Conservation (phyloP, 2,888 invertebrate genomes). For the Idaea aversata region DNA sequence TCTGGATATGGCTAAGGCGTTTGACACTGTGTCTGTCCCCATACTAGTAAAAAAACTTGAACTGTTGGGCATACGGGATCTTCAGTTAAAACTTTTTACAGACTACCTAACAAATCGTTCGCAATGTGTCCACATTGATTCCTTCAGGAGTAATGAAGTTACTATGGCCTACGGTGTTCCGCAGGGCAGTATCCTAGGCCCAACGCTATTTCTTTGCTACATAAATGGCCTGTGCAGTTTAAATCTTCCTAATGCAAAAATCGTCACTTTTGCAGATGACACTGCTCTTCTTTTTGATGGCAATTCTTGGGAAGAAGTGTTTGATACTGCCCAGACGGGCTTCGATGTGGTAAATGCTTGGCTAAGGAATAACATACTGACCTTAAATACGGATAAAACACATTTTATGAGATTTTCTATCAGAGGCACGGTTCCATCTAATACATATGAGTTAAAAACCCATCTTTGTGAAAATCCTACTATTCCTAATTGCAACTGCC, state of each 20-base stretch:
- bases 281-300: constrained; percentile 16
- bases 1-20: too few species aligned
- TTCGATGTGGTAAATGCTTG: constrained; percentile 8
- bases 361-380: constrained; percentile 13
- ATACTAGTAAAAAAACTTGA: too few species aligned
- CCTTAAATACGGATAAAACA: constrained; percentile 9
- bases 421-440: too few species aligned
- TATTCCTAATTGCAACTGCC: too few species aligned
- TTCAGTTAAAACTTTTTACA: too few species aligned
- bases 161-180: constrained; percentile 12
- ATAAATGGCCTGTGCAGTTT: constrained; percentile 14
- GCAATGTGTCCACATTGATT: too few species aligned
- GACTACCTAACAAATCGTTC: not conserved
- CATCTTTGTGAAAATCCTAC: too few species aligned
- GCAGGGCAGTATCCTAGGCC: constrained; percentile 15
- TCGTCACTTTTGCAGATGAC: constrained; percentile 17
- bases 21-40: too few species aligned
- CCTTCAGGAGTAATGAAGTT: not conserved
- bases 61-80: too few species aligned
- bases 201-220: constrained; percentile 13
- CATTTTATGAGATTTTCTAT: too few species aligned
- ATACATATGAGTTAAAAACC: too few species aligned
- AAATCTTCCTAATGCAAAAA: not conserved
- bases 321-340: constrained; percentile 7
- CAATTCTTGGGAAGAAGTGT: constrained; percentile 7